Conservation (phyloP, 2,797 vertebrate species). For the Euphonia xanthogaster region DNA sequence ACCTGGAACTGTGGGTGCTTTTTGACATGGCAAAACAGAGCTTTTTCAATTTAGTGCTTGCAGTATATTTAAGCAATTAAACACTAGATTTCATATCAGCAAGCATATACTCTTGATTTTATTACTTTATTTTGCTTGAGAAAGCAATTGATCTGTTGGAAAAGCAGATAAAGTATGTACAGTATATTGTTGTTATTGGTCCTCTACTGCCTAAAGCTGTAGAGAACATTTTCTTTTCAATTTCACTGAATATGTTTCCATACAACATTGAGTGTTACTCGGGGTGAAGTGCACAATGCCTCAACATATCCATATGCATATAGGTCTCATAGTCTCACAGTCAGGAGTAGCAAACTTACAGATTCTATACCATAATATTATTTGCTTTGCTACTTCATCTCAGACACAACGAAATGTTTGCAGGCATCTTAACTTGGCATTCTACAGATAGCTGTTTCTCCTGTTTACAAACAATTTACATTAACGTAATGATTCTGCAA, state of each 20-base stretch:
- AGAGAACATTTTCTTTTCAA: background rate
- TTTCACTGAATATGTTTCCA: background rate
- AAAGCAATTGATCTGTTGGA: background rate
- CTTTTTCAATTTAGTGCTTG: background rate
- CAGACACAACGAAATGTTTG: background rate
- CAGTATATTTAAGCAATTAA: background rate
- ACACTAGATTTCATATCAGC: background rate
- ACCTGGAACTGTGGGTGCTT: background rate
- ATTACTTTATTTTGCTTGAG: background rate
- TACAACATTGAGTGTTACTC: background rate
- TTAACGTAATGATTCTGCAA: background rate
- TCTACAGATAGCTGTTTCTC: background rate
- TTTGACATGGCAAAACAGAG: background rate
- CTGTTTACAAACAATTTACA: background rate
- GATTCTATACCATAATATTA: background rate
- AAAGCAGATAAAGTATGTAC: background rate
- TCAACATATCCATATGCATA: background rate
- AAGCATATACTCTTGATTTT: background rate
- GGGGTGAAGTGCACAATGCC: background rate
- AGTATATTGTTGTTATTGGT: background rate
- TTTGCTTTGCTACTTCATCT: background rate
- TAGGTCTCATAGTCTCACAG: background rate
- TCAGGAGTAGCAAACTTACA: background rate
- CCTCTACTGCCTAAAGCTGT: background rate
- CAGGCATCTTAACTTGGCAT: background rate